Evolutionary conservation across 2,888 invertebrate genomes (phyloP).

Genomic region (Chrysotoxum bicinctum): DNA sequence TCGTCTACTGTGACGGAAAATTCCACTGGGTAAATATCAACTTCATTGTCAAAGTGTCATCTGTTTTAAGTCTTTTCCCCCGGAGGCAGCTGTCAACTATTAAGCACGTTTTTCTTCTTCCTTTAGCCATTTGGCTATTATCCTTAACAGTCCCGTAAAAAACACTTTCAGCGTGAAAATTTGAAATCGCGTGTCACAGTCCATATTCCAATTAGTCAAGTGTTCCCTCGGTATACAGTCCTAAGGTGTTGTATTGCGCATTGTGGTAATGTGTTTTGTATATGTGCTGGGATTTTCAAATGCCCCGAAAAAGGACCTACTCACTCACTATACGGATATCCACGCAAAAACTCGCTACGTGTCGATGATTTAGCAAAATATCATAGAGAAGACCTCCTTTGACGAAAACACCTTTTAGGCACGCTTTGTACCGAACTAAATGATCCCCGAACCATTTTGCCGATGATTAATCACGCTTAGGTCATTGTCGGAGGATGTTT

Average conservation of each 20-base stretch:
- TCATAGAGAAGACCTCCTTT: constrained; percentile 36
- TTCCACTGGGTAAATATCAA: constrained; percentile 25
- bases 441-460: constrained; percentile 55
- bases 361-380: constrained; percentile 69
- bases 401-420: constrained; percentile 66
- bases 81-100: constrained; percentile 66
- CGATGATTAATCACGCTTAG: constrained; percentile 71
- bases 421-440: constrained; percentile 66
- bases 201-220: constrained; percentile 71
- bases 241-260: constrained; percentile 39
- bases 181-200: constrained; percentile 67
- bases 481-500: constrained; percentile 49
- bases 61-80: constrained; percentile 33
- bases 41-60: constrained; percentile 59
- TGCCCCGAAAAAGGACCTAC: constrained; percentile 17
- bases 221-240: constrained; percentile 43
- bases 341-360: constrained; percentile 54
- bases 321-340: background rate
- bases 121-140: constrained; percentile 18
- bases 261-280: constrained; percentile 24
- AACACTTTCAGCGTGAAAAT: constrained; percentile 64
- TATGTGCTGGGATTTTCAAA: constrained; percentile 3
- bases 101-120: constrained; percentile 53
- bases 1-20: background rate
- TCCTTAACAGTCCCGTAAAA: constrained; percentile 56